Evolutionary conservation across 2,888 invertebrate species (phyloP), one percentile per base, ranked within the genome.

Genomic region (Drosophila ezoana): DNA sequence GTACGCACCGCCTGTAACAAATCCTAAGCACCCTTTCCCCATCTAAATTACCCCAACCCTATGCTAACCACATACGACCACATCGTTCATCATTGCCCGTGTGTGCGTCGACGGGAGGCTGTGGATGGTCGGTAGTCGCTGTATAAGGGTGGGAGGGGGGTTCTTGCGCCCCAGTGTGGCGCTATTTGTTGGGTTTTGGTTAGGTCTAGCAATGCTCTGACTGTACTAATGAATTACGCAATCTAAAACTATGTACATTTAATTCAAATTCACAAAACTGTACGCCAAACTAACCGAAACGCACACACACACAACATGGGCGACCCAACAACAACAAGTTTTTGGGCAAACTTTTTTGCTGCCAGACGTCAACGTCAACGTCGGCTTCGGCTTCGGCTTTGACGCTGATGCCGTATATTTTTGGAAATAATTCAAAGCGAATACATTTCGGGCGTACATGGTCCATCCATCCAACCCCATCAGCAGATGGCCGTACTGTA

Each of bases 171-270:
- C 18, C 44, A 14, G 28, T 28, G 44, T 20, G 35, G 28, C 11
- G 41, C 32, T 9, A 13, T 43, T 16, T 37, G 53, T 14, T 51
- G 66, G 54, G 58, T 68, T 62, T 75, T 58, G 76, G 54, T 76
- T 71, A 68, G 84, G 65, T 75, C 63, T 79, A 56, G 71, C 70
- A 61, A 32, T 72, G 72, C 72, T 68, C 83, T 88, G 89, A 74
- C 89, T 86, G 87, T 88, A 83, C 87, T 90, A 90, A 91, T 91
- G 90, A 91, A 90, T 90, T 90, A 91, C 90, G 90, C 90, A 90
- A 91, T 91, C 90, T 85, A 90, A 90, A 90, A 90, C 86, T 89
- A 90, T 88, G 90, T 89, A 89, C 90, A 89, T 90, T 90, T 89
- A 89, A 89, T 89, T 89, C 89, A 84, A 90, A 90, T 89, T 89